Evolutionary conservation across 2,888 invertebrate species (phyloP), one percentile per base, ranked within the genome.

Genomic region (Lithodes maja): DNA sequence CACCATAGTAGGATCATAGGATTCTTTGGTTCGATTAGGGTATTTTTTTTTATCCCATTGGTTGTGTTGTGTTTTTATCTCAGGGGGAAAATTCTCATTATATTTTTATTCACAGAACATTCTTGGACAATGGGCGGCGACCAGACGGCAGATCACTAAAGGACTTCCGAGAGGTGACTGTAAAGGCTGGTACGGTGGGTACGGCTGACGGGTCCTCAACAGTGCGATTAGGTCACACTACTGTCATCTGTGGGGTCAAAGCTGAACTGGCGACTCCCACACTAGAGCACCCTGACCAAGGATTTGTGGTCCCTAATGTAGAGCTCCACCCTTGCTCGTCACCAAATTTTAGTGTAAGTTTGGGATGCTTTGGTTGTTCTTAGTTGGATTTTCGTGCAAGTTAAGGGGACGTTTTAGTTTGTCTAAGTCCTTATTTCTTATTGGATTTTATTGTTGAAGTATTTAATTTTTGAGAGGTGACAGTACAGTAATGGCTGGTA

Each of bases 191-290:
- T 83, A 95, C 96, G 0, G 95, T 96, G 85, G 94, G 94, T 55
- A 95, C 95, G 78, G 96, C 97, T 0, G 97, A 97, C 93, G 96
- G 97, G 79, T 97, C 97, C 2, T 95, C 97, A 2, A 95, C 97
- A 75, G 96, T 96, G 0, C 90, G 90, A 3, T 95, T 97, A 92
- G 98, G 98, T 49, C 96, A 96, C 93, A 97, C 97, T 1, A 96
- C 96, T 79, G 96, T 97, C 71, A 95, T 97, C 81, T 98, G 98
- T 94, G 97, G 97, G 3, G 96, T 98, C 87, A 97, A 97, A 95
- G 96, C 97, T 92, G 97, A 97, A 95, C 95, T 92, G 3, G 87
- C 91, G 33, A 84, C 83, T 2, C 92, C 92, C 7, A 93, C 92
- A 84, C 92, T 93, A 85, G 93, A 93, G 93, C 92, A 92, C 50